Evolutionary conservation across 1,140 invertebrate species (phyloP), one percentile per base, ranked within the genome.

Genomic region (Drosophila bocqueti): DNA sequence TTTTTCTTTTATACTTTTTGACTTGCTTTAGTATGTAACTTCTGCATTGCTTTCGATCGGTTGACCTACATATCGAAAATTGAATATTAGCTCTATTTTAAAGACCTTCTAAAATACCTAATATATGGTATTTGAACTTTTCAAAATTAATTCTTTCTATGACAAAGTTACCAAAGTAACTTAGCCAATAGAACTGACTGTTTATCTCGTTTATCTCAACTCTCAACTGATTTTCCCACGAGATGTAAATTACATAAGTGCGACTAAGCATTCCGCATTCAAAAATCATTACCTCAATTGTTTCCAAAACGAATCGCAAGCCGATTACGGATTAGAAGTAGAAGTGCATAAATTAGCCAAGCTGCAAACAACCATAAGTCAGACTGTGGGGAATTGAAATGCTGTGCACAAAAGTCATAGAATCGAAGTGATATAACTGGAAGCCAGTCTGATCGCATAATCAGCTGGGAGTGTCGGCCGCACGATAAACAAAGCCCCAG

Each of bases 331-430:
- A 34, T 38, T 38, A 21, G n/a, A 29, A 8, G 11, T 36, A 42
- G 38, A 61, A 61, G 29, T 73, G 67, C 29, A 73, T 73, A 73
- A 18, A 73, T 73, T 61, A 43, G 49, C 67, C 52, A 13, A 6
- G 18, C 52, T 9, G 4, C 40, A 52, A 73, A 11, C 31, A 61
- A 18, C 2, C 54, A 57, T 40, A 61, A 60, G 40, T 52, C 45
- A n/a, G 31, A 31, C 49, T 15, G 18, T 42, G 15, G n/a, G 42
- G 38, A 46, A 31, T 61, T 67, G 13, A n/a, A 46, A 72, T 60
- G 40, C 67, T 43, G 36, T 15, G 67, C 67, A 55, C 40, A 21
- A 55, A 24, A 16, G 40, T 69, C 67, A 68, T 73, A 54, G 52
- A 59, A 31, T 24, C n/a, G 34, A 71, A 16, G 31, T 72, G 66